A percentile compares a stretch with the other conserved stretches of the same genome.
Conservation (phyloP, 35 echinoderm and acorn worm genomes). For the Acanthaster planci region DNA sequence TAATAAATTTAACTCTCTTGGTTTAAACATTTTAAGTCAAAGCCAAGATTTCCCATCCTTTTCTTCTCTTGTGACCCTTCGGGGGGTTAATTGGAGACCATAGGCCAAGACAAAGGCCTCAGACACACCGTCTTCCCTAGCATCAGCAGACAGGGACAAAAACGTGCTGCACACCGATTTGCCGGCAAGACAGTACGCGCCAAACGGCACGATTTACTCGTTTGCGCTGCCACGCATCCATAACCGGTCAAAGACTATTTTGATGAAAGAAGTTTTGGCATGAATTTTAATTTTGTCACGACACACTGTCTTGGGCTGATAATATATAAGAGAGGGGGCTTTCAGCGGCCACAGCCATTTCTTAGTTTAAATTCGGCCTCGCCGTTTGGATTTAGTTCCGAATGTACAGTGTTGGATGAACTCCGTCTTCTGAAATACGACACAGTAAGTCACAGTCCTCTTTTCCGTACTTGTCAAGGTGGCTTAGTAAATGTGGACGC, state of each 20-base stretch:
- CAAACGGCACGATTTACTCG: conserved; percentile 20
- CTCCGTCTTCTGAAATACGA: too few relatives aligned
- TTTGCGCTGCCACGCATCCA: conserved; percentile 26
- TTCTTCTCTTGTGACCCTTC: not conserved
- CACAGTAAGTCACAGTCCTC: too few relatives aligned
- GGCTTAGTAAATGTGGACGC: too few relatives aligned
- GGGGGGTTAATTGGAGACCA: not conserved
- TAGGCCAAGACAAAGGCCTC: conserved; percentile 1
- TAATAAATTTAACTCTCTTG: too few relatives aligned
- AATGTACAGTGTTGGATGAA: too few relatives aligned
- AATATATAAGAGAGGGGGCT: conserved; percentile 3
- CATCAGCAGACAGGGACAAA: not conserved
- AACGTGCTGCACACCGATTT: conserved; percentile 17
- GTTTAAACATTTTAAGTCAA: too few relatives aligned
- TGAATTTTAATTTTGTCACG: conserved; percentile 34
- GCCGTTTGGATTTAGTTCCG: conserved; percentile 17
- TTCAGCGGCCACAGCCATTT: not conserved
- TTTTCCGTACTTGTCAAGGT: too few relatives aligned
- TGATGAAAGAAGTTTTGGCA: conserved; percentile 13
- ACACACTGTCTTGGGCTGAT: not conserved
- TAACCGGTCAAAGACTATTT: conserved; percentile 15
- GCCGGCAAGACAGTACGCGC: not conserved
- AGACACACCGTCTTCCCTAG: not conserved
- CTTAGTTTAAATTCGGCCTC: not conserved
- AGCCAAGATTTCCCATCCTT: too few relatives aligned